A percentile compares a stretch with the other conserved stretches of the same genome.
These are phyloP conservation scores for Siniperca undulata DNA, from an alignment of 2,797 vertebrate species.

Conservation along the genomic window DNA sequence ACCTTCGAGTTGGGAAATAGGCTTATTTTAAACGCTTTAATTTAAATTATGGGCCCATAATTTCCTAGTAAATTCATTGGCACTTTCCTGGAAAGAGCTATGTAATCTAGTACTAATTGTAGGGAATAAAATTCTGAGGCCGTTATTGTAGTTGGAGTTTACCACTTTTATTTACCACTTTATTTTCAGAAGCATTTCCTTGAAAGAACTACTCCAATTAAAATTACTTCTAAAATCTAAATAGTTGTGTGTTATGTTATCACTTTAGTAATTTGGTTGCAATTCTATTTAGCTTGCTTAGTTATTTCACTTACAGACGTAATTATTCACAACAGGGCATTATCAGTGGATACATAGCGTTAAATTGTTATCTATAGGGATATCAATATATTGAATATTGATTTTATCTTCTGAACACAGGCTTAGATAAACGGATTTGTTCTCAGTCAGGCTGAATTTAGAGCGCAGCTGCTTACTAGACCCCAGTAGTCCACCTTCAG, in stretches of 20 bases:
- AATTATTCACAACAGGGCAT: not conserved
- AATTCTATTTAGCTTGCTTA: not conserved
- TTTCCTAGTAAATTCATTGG: not conserved
- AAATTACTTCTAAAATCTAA: not conserved
- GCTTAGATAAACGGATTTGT: not conserved
- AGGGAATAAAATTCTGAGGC: not conserved
- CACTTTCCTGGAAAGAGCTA: not conserved
- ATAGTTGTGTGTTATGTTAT: no score
- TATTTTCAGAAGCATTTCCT: not conserved
- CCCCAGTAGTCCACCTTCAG: not conserved
- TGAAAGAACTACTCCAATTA: not conserved
- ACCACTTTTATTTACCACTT: not conserved
- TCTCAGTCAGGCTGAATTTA: not conserved
- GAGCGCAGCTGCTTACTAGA: not conserved
- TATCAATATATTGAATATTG: not conserved
- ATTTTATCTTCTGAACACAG: not conserved
- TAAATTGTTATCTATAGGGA: not conserved
- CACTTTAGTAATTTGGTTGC: not conserved
- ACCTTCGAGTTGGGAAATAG: not conserved
- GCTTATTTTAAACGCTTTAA: not conserved
- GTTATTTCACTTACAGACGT: not conserved
- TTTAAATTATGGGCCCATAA: not conserved
- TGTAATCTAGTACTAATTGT: not conserved
- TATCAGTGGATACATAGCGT: accelerated
- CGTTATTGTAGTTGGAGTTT: conserved; percentile 6